Evolutionary conservation across 2,888 invertebrate species (phyloP).

Genomic region (Drosophila kokeensis): DNA sequence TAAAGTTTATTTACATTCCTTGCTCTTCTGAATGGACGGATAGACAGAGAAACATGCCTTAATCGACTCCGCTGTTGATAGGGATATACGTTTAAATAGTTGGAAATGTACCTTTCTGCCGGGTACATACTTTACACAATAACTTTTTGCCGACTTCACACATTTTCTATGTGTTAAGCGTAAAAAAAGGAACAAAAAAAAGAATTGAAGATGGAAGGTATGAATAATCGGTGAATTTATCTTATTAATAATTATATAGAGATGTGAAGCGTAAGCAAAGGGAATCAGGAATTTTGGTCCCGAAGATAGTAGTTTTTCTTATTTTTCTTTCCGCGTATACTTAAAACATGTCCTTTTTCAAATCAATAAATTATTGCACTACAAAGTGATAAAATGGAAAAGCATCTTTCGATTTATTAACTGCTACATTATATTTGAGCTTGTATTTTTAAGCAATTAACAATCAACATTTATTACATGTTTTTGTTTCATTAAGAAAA

Average conservation of each 20-base stretch:
- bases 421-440: conserved; percentile 15
- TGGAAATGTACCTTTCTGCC: background rate
- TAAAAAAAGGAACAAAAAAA: background rate
- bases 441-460: conserved; percentile 53
- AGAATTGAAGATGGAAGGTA: background rate
- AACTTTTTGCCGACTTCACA: background rate
- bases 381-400: conserved; percentile 5
- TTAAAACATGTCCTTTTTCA: background rate
- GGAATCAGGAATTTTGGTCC: background rate
- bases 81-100: background rate
- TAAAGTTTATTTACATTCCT: background rate
- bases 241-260: background rate
- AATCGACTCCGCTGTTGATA: background rate
- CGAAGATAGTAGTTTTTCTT: background rate
- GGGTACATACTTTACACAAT: background rate
- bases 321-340: background rate
- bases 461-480: conserved; percentile 45
- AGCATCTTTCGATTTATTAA: conserved; percentile 2
- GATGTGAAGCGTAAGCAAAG: background rate
- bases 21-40: background rate
- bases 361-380: background rate
- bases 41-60: background rate
- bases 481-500: conserved; percentile 44
- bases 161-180: too few relatives aligned
- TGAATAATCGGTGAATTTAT: background rate